Conservation (phyloP, 64 coral and sea anemone species). For the Stichodactyla helianthus region DNA sequence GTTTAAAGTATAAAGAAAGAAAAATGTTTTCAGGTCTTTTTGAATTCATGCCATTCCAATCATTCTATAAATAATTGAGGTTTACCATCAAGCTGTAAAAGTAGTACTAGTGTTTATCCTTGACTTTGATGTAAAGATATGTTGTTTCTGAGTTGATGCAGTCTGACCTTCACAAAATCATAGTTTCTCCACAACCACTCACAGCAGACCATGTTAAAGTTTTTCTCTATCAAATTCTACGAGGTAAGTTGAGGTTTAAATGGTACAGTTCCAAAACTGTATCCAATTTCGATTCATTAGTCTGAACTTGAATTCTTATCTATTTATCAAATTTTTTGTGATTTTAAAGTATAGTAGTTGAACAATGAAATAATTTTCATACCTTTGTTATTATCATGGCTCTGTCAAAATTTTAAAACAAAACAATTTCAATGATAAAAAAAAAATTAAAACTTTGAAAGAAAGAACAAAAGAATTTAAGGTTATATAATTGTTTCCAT, state of each 20-base stretch:
- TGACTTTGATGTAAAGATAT: slow-evolving; percentile 69
- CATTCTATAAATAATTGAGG: slow-evolving; percentile 17
- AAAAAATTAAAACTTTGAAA: no score
- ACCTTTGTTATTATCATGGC: no score
- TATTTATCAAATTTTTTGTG: no score
- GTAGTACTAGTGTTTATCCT: slow-evolving; percentile 14
- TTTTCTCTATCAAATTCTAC: slow-evolving; percentile 98
- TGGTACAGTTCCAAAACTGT: no score
- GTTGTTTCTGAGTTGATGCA: slow-evolving; percentile 99
- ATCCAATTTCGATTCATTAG: no score
- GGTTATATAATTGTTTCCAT: neutral
- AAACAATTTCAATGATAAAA: no score
- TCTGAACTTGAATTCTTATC: no score
- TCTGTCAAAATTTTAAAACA: no score
- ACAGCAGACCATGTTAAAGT: slow-evolving; percentile 99
- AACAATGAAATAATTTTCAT: no score
- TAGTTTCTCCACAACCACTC: slow-evolving; percentile 96
- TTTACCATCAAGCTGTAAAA: neutral
- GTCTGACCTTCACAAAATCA: slow-evolving; percentile 97
- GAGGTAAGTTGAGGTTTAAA: slow-evolving; percentile 54
- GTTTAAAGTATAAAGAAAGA: neutral
- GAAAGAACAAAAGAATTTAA: neutral
- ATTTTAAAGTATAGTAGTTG: no score
- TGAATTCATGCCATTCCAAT: neutral
- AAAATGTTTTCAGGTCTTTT: neutral